Conservation (phyloP, 1,140 invertebrate genomes). For the Drosophila littoralis region DNA sequence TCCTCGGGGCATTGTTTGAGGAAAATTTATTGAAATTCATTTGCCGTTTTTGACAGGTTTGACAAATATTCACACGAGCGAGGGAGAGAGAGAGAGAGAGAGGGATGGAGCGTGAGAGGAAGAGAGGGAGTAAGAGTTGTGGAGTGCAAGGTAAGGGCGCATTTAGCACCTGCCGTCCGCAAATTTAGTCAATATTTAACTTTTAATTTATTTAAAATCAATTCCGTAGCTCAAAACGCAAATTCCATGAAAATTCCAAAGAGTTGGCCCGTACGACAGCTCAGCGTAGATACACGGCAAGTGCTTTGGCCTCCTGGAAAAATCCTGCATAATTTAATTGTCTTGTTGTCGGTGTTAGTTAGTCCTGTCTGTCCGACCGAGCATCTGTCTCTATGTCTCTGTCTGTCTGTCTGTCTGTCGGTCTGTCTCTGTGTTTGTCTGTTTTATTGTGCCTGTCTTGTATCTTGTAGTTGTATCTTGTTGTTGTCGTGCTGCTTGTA, state of each 20-base stretch:
- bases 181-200: constrained; percentile 57
- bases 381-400: background rate
- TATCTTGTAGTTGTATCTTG: constrained; percentile 16
- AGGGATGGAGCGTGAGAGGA: background rate
- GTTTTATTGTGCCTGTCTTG: constrained; percentile 29
- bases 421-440: constrained; percentile 6
- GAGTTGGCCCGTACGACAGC: background rate
- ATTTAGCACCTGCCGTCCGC: constrained; percentile 32
- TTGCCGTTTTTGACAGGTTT: constrained; percentile 38
- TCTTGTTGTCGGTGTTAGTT: constrained; percentile 49
- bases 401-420: background rate
- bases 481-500: constrained; percentile 27
- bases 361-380: constrained; percentile 14
- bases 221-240: constrained; percentile 37
- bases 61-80: constrained; percentile 11
- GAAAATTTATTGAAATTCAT: constrained; percentile 29
- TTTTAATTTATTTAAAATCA: constrained; percentile 73
- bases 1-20: background rate
- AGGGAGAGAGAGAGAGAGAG: background rate
- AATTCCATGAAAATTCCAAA: background rate
- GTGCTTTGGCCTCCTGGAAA: constrained; percentile 32
- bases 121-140: background rate
- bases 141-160: too few relatives aligned
- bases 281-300: constrained; percentile 17
- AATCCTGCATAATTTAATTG: constrained; percentile 73